Evolutionary conservation across 2,888 invertebrate species (phyloP).

Genomic region (Metopia argyrocephala): DNA sequence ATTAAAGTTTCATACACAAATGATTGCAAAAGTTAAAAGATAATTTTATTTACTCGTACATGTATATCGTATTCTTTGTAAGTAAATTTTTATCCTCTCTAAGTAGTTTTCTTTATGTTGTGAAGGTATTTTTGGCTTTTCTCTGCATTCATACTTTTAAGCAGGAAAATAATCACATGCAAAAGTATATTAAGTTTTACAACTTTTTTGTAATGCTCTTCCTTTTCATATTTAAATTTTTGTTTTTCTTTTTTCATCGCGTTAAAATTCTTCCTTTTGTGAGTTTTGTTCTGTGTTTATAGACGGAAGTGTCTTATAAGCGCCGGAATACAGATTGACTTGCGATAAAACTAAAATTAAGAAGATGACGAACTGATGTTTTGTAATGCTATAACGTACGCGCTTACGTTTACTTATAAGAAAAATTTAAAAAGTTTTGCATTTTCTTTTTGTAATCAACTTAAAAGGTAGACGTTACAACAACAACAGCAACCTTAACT

Average conservation of each 20-base stretch:
- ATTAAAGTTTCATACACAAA: conserved; percentile 1
- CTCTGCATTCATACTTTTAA: neutral
- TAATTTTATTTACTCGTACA: neutral
- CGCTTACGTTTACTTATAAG: too few relatives aligned
- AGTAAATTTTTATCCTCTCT: neutral
- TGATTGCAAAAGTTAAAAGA: conserved; percentile 5
- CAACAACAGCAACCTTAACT: too few relatives aligned
- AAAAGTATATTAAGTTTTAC: conserved; percentile 52
- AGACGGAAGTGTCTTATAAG: conserved; percentile 51
- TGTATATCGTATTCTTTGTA: neutral
- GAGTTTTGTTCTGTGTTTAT: neutral
- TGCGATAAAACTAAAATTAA: conserved; percentile 43
- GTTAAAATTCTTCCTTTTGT: neutral
- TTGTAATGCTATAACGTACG: too few relatives aligned
- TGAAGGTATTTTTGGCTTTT: neutral
- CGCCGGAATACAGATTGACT: conserved; percentile 42
- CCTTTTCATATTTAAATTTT: neutral
- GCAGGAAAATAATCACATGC: conserved; percentile 45
- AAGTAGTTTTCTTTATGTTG: neutral
- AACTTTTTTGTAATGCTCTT: conserved; percentile 34
- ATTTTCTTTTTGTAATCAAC: too few relatives aligned
- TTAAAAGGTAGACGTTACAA: conserved; percentile 48
- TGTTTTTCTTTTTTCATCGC: neutral
- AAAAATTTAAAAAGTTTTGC: too few relatives aligned
- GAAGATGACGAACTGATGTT: conserved; percentile 18